phyloP scores from a whole-genome alignment of 2,888 invertebrate species.

The Agonopterix subpropinquella region DNA sequence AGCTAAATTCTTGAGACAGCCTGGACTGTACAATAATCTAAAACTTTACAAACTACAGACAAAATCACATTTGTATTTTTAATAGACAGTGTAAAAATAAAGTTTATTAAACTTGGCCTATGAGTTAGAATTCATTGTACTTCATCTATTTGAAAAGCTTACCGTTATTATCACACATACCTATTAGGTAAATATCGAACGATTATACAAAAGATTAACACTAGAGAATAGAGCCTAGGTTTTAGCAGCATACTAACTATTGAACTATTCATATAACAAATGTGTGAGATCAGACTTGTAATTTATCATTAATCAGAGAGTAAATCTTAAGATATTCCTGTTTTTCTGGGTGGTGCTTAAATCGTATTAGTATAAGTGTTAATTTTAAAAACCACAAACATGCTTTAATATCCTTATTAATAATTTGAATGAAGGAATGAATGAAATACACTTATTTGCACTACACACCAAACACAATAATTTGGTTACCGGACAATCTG shows the following conservation, averaged over 20 bases:
- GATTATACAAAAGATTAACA: slow-evolving; percentile 59
- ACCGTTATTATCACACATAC: slow-evolving; percentile 72
- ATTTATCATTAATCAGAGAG: slow-evolving; percentile 22
- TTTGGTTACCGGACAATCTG: too few relatives aligned
- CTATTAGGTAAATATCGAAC: slow-evolving; percentile 60
- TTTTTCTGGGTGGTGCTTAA: slow-evolving; percentile 1
- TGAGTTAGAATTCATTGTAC: slow-evolving; percentile 67
- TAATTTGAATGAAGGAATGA: too few relatives aligned
- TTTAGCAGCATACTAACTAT: slow-evolving; percentile 26
- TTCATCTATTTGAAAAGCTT: slow-evolving; percentile 71
- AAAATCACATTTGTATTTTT: slow-evolving; percentile 62
- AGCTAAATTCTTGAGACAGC: too few relatives aligned
- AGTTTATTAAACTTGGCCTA: slow-evolving; percentile 71
- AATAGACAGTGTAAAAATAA: slow-evolving; percentile 74
- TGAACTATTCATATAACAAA: slow-evolving; percentile 27
- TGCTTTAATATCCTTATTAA: too few relatives aligned
- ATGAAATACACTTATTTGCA: too few relatives aligned
- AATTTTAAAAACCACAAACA: too few relatives aligned
- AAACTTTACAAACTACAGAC: slow-evolving; percentile 52
- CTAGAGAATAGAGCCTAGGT: slow-evolving; percentile 36
- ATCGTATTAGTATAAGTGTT: too few relatives aligned
- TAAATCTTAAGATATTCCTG: slow-evolving; percentile 19
- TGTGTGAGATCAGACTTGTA: slow-evolving; percentile 42
- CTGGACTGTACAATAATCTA: slow-evolving; percentile 44
- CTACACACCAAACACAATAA: too few relatives aligned